Evolutionary conservation across 2,113 vertebrate genomes (phyloP).

Genomic region (Pristiophorus japonicus): DNA sequence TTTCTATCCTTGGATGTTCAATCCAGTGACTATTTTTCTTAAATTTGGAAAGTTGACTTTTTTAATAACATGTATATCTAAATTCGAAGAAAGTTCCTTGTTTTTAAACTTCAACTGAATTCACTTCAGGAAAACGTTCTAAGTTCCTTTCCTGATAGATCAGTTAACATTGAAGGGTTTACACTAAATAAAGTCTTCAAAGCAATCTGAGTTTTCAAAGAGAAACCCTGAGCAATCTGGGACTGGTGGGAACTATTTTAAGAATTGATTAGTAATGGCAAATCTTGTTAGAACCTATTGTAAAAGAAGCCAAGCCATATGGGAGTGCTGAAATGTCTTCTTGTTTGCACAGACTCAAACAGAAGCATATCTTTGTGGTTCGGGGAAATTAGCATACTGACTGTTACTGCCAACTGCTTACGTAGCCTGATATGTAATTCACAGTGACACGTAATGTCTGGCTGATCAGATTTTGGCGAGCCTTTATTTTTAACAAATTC

Average conservation of each 20-base stretch:
- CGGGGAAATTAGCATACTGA: constrained; percentile 50
- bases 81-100: not conserved
- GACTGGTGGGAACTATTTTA: constrained; percentile 46
- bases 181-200: constrained; percentile 36
- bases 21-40: not conserved
- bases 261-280: constrained; percentile 64
- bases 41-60: not conserved
- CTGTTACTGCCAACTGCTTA: constrained; percentile 42
- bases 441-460: constrained; percentile 40
- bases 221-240: constrained; percentile 26
- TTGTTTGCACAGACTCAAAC: constrained; percentile 59
- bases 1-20: not conserved
- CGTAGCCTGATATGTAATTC: constrained; percentile 37
- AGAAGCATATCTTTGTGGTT: constrained; percentile 55
- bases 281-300: constrained; percentile 62
- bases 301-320: constrained; percentile 56
- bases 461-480: constrained; percentile 51
- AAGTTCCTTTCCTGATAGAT: constrained; percentile 4
- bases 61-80: not conserved
- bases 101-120: not conserved
- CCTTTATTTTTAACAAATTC: constrained; percentile 51
- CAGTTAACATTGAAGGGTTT: constrained; percentile 1
- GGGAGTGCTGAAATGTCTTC: constrained; percentile 55
- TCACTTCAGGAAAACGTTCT: not conserved
- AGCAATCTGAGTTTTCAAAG: constrained; percentile 31